Percentiles rank a stretch among this genome's conserved stretches.
phyloP scores from a whole-genome alignment of 2,797 vertebrate genomes.

The Chelidonichthys spinosus region DNA sequence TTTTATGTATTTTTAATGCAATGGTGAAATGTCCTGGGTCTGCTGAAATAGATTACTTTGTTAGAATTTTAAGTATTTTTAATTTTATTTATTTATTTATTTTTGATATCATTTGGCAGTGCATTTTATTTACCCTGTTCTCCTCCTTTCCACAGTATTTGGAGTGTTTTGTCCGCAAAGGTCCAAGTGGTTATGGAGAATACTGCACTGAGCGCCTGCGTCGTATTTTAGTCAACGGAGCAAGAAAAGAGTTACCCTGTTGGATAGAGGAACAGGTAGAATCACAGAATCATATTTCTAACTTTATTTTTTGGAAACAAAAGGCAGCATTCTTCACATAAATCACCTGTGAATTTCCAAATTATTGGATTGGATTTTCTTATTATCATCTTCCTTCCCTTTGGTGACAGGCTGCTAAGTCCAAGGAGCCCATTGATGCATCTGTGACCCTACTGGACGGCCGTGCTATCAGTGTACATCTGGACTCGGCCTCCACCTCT shows the following conservation, averaged over 20 bases:
- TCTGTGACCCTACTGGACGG: constrained; percentile 86
- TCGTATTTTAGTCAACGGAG: constrained; percentile 87
- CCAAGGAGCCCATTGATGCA: constrained; percentile 84
- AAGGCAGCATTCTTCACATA: not conserved
- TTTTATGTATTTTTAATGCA: not conserved
- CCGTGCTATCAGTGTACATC: constrained; percentile 78
- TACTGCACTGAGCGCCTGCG: constrained; percentile 88
- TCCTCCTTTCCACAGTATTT: constrained; percentile 84
- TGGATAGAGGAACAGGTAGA: constrained; percentile 93
- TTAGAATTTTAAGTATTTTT: not conserved
- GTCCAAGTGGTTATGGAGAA: constrained; percentile 81
- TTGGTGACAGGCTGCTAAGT: constrained; percentile 87
- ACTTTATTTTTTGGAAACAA: not conserved
- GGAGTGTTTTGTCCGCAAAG: constrained; percentile 86
- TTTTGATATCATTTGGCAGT: not conserved
- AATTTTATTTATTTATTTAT: not conserved
- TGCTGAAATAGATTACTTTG: not conserved
- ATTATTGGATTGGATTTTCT: not conserved
- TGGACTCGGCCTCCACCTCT: constrained; percentile 92
- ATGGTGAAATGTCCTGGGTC: not conserved
- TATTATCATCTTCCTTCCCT: not conserved
- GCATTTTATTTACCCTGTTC: not conserved
- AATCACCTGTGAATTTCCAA: not conserved
- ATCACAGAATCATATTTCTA: not conserved
- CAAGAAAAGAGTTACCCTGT: constrained; percentile 90